Evolutionary conservation across 2,888 invertebrate genomes (phyloP).

Genomic region (Synanthedon formicaeformis): DNA sequence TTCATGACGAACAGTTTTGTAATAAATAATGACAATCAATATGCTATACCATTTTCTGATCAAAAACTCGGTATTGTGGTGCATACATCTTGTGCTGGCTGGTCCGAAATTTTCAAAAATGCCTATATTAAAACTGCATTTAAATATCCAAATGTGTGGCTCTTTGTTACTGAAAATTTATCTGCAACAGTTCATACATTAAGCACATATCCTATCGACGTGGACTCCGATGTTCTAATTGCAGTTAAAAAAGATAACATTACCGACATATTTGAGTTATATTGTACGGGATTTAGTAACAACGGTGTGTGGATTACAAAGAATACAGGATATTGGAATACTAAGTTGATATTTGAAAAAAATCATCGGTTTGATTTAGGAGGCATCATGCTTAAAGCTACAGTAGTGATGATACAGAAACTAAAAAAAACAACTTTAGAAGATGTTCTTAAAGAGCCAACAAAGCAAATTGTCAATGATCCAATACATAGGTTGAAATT

Average conservation of each 20-base stretch:
- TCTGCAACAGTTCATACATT: slow-evolving; percentile 24
- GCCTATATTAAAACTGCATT: slow-evolving; percentile 13
- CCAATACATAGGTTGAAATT: slow-evolving; percentile 75
- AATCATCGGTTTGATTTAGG: slow-evolving; percentile 61
- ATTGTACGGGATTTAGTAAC: slow-evolving; percentile 67
- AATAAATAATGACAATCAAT: slow-evolving; percentile 7
- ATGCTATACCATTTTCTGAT: slow-evolving; percentile 11
- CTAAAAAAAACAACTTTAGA: slow-evolving; percentile 50
- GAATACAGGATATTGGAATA: slow-evolving; percentile 59
- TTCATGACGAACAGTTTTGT: slow-evolving; percentile 16
- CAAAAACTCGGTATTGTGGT: slow-evolving; percentile 33
- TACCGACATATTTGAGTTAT: slow-evolving; percentile 52
- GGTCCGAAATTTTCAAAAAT: slow-evolving; percentile 22
- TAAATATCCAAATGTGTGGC: slow-evolving; percentile 40
- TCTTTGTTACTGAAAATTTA: slow-evolving; percentile 34
- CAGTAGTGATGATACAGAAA: slow-evolving; percentile 54
- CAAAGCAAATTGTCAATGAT: slow-evolving; percentile 66
- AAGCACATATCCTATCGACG: slow-evolving; percentile 40
- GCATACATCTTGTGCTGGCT: slow-evolving; percentile 33
- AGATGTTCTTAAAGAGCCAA: slow-evolving; percentile 62
- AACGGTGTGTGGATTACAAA: slow-evolving; percentile 59
- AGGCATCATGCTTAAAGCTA: slow-evolving; percentile 65
- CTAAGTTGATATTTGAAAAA: slow-evolving; percentile 31
- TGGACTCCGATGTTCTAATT: slow-evolving; percentile 58
- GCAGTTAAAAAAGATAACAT: slow-evolving; percentile 17